phyloP scores from a whole-genome alignment of 1,140 invertebrate species.

The Nixonia krombeini region DNA sequence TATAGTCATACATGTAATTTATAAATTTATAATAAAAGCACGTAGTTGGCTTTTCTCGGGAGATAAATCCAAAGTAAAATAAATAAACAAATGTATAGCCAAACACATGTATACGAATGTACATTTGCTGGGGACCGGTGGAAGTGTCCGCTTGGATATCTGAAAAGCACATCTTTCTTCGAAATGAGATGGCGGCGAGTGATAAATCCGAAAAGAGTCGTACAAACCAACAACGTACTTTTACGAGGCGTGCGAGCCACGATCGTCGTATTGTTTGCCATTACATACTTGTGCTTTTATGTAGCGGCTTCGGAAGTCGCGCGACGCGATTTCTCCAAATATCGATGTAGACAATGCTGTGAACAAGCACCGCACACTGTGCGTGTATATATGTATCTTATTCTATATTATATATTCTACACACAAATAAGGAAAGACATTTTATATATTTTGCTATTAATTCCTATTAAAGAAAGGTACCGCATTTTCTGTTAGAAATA shows the following conservation, averaged over 20 bases:
- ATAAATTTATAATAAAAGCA: not conserved
- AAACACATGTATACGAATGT: not conserved
- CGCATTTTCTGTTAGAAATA: no score
- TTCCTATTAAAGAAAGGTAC: no score
- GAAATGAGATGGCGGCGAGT: conserved; percentile 42
- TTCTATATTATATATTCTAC: conserved; percentile 5
- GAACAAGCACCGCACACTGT: not conserved
- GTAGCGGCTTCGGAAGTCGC: conserved; percentile 25
- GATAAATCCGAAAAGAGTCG: conserved; percentile 47
- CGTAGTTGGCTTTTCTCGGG: not conserved
- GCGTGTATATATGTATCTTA: conserved; percentile 3
- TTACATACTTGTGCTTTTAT: conserved; percentile 48
- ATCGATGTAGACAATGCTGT: conserved; percentile 25
- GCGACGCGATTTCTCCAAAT: conserved; percentile 30
- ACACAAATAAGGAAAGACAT: no score
- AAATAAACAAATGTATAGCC: not conserved
- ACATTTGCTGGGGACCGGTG: not conserved
- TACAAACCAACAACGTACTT: conserved; percentile 40
- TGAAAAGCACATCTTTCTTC: conserved; percentile 35
- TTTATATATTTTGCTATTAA: no score
- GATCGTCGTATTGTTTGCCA: conserved; percentile 48
- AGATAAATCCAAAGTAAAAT: conserved; percentile 6
- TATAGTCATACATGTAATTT: no score
- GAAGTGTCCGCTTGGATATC: conserved; percentile 33
- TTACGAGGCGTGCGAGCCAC: conserved; percentile 45